Evolutionary conservation across 2,797 vertebrate species (phyloP), one percentile per base, ranked within the genome.

Genomic region (Microchirus variegatus): DNA sequence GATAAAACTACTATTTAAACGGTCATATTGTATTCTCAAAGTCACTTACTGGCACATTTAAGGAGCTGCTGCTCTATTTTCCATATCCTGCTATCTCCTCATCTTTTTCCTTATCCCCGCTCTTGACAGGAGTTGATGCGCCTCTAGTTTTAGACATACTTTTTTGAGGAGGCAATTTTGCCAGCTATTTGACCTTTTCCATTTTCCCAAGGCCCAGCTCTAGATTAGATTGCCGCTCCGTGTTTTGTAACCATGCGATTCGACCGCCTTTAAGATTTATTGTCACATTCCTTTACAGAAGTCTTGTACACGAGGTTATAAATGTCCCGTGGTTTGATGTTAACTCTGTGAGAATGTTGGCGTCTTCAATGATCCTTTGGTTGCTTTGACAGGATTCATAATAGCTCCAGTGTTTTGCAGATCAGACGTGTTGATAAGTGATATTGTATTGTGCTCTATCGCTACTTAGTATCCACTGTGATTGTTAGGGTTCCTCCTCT

Each of bases 121-220:
- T 75, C 78, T 70, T 90, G 88, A 89, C 88, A 85, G 82, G 68
- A 87, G 80, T 84, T 87, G 83, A 91, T 87, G 73, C 81, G 87
- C 75, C 77, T 87, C 85, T 88, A 88, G 90, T 92, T 92, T 91
- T 92, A 92, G 90, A 90, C 85, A 83, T 86, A 77, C 71, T 91
- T 88, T 88, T 88, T 88, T 82, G 84, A 87, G 87, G 81, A 89
- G 85, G 90, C 91, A 89, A 90, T 90, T 92, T 89, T 91, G 87
- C 82, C 73, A 89, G 90, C 89, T 88, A 84, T 92, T 92, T 93
- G 91, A 92, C 90, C 91, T 93, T 93, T 92, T 92, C 85, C 87
- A 88, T 89, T 91, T 93, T 92, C 90, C 90, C 90, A 91, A 91
- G 91, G 90, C 91, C 89, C 87, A 72, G 75, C 85, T 85, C 84